phyloP scores from a whole-genome alignment of 1,140 invertebrate genomes.

The Drosophila setifemur region DNA sequence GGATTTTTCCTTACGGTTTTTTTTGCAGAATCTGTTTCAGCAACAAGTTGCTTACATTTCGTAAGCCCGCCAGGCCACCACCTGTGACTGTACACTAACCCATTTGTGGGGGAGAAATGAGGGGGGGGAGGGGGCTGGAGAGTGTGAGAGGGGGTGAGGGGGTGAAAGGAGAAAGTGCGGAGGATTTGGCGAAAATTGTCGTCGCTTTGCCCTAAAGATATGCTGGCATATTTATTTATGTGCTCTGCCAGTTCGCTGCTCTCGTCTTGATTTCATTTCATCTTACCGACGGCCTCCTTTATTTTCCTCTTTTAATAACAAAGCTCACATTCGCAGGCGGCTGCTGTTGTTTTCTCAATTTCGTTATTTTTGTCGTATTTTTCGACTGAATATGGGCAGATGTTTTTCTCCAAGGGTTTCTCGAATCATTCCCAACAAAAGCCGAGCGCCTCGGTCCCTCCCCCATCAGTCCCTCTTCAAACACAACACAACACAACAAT shows the following conservation, averaged over 20 bases:
- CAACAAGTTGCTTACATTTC: constrained; percentile 59
- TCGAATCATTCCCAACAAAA: background rate
- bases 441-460: background rate
- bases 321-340: no score
- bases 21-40: constrained; percentile 29
- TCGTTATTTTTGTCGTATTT: constrained; percentile 26
- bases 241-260: constrained; percentile 40
- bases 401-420: constrained; percentile 43
- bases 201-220: constrained; percentile 38
- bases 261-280: constrained; percentile 38
- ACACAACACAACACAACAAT: no score
- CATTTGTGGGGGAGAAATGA: constrained; percentile 1
- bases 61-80: constrained; percentile 38
- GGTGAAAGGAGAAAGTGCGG: background rate
- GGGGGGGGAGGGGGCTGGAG: background rate
- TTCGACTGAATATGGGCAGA: constrained; percentile 40
- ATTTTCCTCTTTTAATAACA: constrained; percentile 43
- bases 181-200: constrained; percentile 32
- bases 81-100: constrained; percentile 33
- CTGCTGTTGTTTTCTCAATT: constrained; percentile 31
- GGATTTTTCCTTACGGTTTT: background rate
- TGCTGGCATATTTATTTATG: constrained; percentile 53
- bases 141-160: background rate
- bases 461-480: no score
- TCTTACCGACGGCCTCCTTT: constrained; percentile 29